phyloP scores from a whole-genome alignment of 2,797 vertebrate genomes.

The Chrysocyon brachyurus region DNA sequence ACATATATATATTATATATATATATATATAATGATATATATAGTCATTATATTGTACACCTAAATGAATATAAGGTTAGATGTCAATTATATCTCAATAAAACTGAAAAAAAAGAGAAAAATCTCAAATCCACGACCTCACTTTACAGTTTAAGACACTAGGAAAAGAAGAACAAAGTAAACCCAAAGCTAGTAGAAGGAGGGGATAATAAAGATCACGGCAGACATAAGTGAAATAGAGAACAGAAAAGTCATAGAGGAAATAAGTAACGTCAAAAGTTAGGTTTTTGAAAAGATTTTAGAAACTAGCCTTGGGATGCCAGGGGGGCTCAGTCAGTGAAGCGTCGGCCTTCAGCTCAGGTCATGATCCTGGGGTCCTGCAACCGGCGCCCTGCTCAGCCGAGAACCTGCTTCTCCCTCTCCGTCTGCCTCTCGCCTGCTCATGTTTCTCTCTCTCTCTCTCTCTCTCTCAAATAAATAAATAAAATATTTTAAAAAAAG shows the following conservation, averaged over 20 bases:
- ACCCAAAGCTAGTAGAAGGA: neutral
- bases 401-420: no score
- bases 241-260: neutral
- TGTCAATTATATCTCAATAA: neutral
- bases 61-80: neutral
- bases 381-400: no score
- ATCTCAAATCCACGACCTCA: neutral
- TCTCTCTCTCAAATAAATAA: no score
- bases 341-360: no score
- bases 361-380: no score
- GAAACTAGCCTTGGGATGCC: neutral
- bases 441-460: no score
- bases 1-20: no score
- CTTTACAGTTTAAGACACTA: neutral
- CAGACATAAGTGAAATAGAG: neutral
- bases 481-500: no score
- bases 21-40: no score
- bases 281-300: neutral
- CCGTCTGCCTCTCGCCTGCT: no score
- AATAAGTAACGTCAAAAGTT: neutral
- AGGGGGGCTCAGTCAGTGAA: no score
- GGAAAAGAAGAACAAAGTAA: neutral
- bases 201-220: neutral
- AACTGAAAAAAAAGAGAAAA: neutral
- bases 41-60: neutral